These are phyloP conservation scores for Augochlora pura DNA, from an alignment of 1,140 invertebrate species.

Conservation along the genomic window DNA sequence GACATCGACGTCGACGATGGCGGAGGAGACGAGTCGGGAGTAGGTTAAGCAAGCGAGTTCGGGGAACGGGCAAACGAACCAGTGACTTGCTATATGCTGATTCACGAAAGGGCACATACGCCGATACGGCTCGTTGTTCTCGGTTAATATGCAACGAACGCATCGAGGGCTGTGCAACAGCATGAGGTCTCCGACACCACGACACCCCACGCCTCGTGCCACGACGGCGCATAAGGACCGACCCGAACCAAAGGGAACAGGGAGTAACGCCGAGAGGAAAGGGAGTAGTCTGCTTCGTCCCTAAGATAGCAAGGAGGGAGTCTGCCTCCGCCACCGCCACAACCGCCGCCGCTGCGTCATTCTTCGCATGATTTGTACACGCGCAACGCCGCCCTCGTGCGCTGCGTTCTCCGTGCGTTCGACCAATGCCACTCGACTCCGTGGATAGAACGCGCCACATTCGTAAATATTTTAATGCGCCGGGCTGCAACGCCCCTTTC, in stretches of 20 bases:
- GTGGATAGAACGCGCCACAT: slow-evolving; percentile 56
- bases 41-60: slow-evolving; percentile 30
- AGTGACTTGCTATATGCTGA: slow-evolving; percentile 77
- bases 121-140: slow-evolving; percentile 36
- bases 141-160: slow-evolving; percentile 66
- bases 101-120: slow-evolving; percentile 49
- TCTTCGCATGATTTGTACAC: slow-evolving; percentile 78
- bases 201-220: slow-evolving; percentile 14
- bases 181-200: slow-evolving; percentile 27
- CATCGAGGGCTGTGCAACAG: slow-evolving; percentile 46
- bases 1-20: no score
- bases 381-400: slow-evolving; percentile 72
- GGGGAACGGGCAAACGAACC: slow-evolving; percentile 52
- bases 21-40: slow-evolving; percentile 2
- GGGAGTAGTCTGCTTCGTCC: not conserved
- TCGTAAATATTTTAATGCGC: slow-evolving; percentile 73
- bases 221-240: not conserved
- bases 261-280: not conserved
- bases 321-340: not conserved
- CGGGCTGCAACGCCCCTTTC: slow-evolving; percentile 69
- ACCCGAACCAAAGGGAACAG: no score
- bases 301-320: slow-evolving; percentile 34
- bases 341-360: slow-evolving; percentile 73
- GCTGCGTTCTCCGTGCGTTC: slow-evolving; percentile 39
- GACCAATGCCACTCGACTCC: slow-evolving; percentile 45